Base-by-base conservation (phyloP, 2,797 vertebrate species). In the Callimico goeldii region DNA sequence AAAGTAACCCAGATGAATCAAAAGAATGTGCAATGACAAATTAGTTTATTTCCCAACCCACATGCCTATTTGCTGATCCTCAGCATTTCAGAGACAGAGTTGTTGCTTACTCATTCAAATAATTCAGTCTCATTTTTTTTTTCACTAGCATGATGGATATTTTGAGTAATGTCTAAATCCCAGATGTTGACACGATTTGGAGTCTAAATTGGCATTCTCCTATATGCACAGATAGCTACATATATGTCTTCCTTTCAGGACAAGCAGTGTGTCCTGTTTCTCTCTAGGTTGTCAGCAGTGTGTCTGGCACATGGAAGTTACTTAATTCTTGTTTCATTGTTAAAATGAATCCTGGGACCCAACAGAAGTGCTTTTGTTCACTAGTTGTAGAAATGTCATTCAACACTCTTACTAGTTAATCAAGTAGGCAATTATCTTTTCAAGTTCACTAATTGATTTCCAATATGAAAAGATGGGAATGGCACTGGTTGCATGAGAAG, bases 131-230 rank as follows among this genome's bases (percentile, higher is more conserved):
- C 36, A 85, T 93, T 89, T 19, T 43, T 19, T 43, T 43, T 94
- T 91, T 87, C 7, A 73, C 22, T 57, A 72, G 19, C 50, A 43
- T 64, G 24, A 36, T 8, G 75, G n/a, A 26, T 67, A 20, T 36
- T 94, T 89, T 89, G 64, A 94, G 52, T 88, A 91, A 77, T 81
- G 9, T 46, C 43, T 91, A 57, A 90, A 26, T 92, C 2, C 46
- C 14, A 92, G 33, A 26, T 61, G 5, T 28, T 57, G n/a, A 79
- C 41, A 58, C 33, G 83, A 83, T 79, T 57, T 36, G 58, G 26
- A 90, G 17, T 83, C 52, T 36, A 41, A 67, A 12, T 20, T 93
- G 50, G 10, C 72, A 72, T 76, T 39, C 33, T 33, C 64, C 15
- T 26, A 24, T 88, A 81, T 67, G 24, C 87, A 75, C 1, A 55